These are phyloP conservation scores for Aleiodes leptofemur DNA, from an alignment of 2,888 invertebrate genomes.

Conservation along the genomic window DNA sequence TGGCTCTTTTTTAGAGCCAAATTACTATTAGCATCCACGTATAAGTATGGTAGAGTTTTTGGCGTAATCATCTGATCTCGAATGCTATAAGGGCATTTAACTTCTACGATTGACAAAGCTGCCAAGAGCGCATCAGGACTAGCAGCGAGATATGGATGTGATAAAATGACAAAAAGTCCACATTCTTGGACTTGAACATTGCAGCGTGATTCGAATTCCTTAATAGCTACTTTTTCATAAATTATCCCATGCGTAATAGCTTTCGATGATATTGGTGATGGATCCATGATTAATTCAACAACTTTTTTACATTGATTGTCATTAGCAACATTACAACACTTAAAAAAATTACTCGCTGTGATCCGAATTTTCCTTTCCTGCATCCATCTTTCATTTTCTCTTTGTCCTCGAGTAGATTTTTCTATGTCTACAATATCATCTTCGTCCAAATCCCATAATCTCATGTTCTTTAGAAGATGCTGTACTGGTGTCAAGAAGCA, in stretches of 20 bases:
- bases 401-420: too few species aligned
- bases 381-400: too few species aligned
- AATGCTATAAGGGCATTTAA: constrained; percentile 6
- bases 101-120: neutral
- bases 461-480: too few species aligned
- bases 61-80: neutral
- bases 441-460: too few species aligned
- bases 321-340: neutral
- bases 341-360: neutral
- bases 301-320: neutral
- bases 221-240: constrained; percentile 1
- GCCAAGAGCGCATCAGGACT: neutral
- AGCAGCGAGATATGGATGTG: constrained; percentile 1
- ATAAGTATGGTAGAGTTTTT: constrained; percentile 4
- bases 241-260: constrained; percentile 7
- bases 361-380: neutral
- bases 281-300: too few species aligned
- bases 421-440: too few species aligned
- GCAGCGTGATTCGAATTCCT: neutral
- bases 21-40: neutral
- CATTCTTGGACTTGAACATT: neutral
- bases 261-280: neutral
- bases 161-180: neutral
- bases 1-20: neutral
- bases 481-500: too few species aligned